phyloP scores from a whole-genome alignment of 2,797 vertebrate species.

The Tokudaia muenninki region DNA sequence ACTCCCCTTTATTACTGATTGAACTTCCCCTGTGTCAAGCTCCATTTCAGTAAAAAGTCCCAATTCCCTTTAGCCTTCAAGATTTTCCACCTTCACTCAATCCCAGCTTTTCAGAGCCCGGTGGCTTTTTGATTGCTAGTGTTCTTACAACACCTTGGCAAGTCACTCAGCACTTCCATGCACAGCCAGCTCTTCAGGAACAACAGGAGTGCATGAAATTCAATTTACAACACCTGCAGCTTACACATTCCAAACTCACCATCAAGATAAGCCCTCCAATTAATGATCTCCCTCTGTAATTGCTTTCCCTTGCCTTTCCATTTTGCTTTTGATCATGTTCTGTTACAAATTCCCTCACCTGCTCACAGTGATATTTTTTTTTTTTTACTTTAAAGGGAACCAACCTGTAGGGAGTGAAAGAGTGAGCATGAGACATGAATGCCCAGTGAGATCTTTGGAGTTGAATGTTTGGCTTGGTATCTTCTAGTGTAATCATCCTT shows the following conservation, averaged over 20 bases:
- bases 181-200: slow-evolving; percentile 68
- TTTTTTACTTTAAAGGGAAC: slow-evolving; percentile 51
- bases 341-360: slow-evolving; percentile 80
- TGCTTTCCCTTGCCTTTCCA: slow-evolving; percentile 42
- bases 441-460: slow-evolving; percentile 10
- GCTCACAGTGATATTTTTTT: slow-evolving; percentile 44
- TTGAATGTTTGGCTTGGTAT: neutral
- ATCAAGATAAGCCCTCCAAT: slow-evolving; percentile 76
- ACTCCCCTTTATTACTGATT: slow-evolving; percentile 34
- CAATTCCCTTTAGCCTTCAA: slow-evolving; percentile 67
- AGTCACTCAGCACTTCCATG: slow-evolving; percentile 77
- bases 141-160: slow-evolving; percentile 72
- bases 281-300: slow-evolving; percentile 78
- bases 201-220: slow-evolving; percentile 73
- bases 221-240: slow-evolving; percentile 72
- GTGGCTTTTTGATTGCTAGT: slow-evolving; percentile 72
- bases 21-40: slow-evolving; percentile 52
- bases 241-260: slow-evolving; percentile 72
- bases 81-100: slow-evolving; percentile 62
- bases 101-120: slow-evolving; percentile 62
- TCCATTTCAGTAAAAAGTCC: slow-evolving; percentile 65
- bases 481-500: neutral
- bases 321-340: slow-evolving; percentile 76
- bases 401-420: neutral
- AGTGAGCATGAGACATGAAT: neutral